Conservation (phyloP, 2,113 vertebrate genomes). For the Bettongia penicillata region DNA sequence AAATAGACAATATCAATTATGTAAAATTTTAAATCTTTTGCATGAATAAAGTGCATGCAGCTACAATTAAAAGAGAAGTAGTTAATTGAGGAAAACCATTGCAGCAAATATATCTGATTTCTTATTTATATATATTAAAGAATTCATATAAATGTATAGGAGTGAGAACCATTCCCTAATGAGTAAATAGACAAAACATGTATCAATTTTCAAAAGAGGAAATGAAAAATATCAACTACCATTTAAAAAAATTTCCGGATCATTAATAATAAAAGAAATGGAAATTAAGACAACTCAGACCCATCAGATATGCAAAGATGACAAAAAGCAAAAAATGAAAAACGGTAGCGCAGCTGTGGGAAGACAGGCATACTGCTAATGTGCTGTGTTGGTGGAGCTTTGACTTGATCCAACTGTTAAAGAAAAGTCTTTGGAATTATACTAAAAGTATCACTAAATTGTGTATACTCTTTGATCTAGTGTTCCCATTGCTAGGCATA, state of each 20-base stretch:
- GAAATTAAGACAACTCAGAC: background rate
- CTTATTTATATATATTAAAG: background rate
- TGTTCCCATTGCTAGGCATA: background rate
- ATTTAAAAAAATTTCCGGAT: background rate
- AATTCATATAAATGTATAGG: background rate
- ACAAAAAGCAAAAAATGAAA: background rate
- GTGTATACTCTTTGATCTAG: background rate
- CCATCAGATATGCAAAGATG: background rate
- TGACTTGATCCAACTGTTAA: background rate
- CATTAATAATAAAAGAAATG: background rate
- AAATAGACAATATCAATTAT: background rate
- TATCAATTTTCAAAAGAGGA: background rate
- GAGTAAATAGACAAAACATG: background rate
- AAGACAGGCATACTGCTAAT: background rate
- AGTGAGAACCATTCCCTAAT: background rate
- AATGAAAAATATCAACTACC: background rate
- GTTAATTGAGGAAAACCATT: background rate
- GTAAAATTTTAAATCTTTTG: background rate
- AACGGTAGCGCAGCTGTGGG: background rate
- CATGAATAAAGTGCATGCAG: background rate
- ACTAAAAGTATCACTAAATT: background rate
- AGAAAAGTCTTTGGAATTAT: background rate
- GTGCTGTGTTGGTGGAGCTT: background rate
- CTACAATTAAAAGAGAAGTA: background rate
- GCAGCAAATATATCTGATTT: background rate